phyloP scores from a whole-genome alignment of 1,140 invertebrate species.

The Diorhabda carinulata region DNA sequence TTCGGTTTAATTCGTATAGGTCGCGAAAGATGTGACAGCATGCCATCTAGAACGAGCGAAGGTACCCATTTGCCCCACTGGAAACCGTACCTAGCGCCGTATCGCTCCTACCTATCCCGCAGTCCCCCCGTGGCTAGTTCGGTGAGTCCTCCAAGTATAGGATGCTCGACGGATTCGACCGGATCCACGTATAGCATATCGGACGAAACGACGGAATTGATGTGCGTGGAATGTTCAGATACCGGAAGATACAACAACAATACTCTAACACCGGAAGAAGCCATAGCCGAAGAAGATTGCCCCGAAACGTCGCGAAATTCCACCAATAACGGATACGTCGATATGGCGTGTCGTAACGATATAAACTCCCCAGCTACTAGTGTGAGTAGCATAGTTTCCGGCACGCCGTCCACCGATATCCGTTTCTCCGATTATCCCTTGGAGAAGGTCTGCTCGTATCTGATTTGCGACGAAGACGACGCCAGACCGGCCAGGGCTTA shows the following conservation, averaged over 20 bases:
- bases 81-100: constrained; percentile 37
- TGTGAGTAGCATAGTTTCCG: constrained; percentile 69
- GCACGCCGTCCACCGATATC: constrained; percentile 61
- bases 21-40: constrained; percentile 74
- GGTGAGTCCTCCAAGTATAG: constrained; percentile 57
- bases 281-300: constrained; percentile 46
- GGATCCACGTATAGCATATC: constrained; percentile 66
- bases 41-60: constrained; percentile 66
- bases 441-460: constrained; percentile 63
- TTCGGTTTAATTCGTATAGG: constrained; percentile 26
- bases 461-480: constrained; percentile 55
- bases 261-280: constrained; percentile 62
- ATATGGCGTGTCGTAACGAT: constrained; percentile 56
- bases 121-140: constrained; percentile 60
- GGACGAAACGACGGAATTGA: constrained; percentile 49
- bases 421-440: constrained; percentile 61
- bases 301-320: constrained; percentile 49
- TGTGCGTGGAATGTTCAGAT: constrained; percentile 5
- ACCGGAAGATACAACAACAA: constrained; percentile 49
- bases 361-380: constrained; percentile 58
- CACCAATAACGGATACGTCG: constrained; percentile 58
- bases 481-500: constrained; percentile 72
- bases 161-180: constrained; percentile 65
- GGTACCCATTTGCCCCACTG: constrained; percentile 46
- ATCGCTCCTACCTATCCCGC: constrained; percentile 56